Evolutionary conservation across 2,888 invertebrate genomes (phyloP).

Genomic region (Agriopis aurantiaria): DNA sequence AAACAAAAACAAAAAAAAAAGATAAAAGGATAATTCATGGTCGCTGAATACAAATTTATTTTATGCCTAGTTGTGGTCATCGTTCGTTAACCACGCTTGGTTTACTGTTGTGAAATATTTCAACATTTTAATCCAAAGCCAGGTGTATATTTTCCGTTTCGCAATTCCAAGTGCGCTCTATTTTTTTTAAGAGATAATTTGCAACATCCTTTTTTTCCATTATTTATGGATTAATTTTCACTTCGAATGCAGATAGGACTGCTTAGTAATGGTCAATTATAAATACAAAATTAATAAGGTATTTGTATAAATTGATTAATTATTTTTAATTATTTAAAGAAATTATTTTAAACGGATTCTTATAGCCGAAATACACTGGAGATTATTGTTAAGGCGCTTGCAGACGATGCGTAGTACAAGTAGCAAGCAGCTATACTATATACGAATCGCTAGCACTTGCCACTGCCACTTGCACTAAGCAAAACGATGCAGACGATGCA

Average conservation of each 20-base stretch:
- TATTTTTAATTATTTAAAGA: too few relatives aligned
- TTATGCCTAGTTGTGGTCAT: slow-evolving; percentile 25
- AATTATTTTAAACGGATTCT: too few relatives aligned
- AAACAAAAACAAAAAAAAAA: too few relatives aligned
- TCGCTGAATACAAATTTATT: slow-evolving; percentile 20
- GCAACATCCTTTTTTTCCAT: neutral
- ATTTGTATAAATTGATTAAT: too few relatives aligned
- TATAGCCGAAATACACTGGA: too few relatives aligned
- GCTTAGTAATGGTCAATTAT: neutral
- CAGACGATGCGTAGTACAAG: too few relatives aligned
- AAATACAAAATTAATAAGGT: too few relatives aligned
- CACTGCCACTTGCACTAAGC: too few relatives aligned
- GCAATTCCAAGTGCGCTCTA: neutral
- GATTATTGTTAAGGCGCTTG: too few relatives aligned
- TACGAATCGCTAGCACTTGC: too few relatives aligned
- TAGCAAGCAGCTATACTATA: too few relatives aligned
- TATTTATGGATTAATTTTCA: neutral
- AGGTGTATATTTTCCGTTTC: slow-evolving; percentile 2
- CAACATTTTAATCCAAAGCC: neutral
- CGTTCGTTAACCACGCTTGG: slow-evolving; percentile 24
- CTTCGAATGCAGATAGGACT: neutral
- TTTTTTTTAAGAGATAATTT: neutral
- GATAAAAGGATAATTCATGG: slow-evolving; percentile 3
- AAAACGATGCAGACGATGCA: too few relatives aligned
- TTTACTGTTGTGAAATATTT: slow-evolving; percentile 28